Evolutionary conservation across 2,888 invertebrate genomes (phyloP), one percentile per base, ranked within the genome.

Genomic region (Nemotelus nigrinus): DNA sequence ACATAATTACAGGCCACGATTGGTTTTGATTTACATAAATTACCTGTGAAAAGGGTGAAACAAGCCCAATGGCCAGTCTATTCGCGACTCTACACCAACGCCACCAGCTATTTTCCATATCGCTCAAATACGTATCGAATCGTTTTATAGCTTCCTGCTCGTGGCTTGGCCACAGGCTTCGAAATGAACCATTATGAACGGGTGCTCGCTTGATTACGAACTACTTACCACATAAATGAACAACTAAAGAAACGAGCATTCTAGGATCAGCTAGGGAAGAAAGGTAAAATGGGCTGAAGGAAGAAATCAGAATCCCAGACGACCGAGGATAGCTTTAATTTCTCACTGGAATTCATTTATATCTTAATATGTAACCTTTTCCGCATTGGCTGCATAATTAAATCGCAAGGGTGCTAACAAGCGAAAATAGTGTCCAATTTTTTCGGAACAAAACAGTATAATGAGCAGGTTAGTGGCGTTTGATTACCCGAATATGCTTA

Each of bases 361-460:
- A 55, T 75, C 64, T 78, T 78, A 60, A 78, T 78, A 65, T n/a
- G 44, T 64, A 70, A 67, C 78, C 76, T 78, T 47, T 74, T 57
- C 65, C 67, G 55, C 72, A 67, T 78, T 47, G 71, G 64, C 72
- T 53, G 47, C 53, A 64, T 78, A 77, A 78, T 78, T 78, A 78
- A 77, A 78, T 77, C 72, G 53, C 67, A 64, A 71, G 77, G 74
- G 78, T 78, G 78, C 77, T 78, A 78, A 78, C 74, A 77, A 77
- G 67, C 77, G 63, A 55, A 77, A 78, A 78, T 78, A 58, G 74
- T 72, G 76, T 78, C 76, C 76, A 72, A 78, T 78, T 78, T 72
- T 25, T 72, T 78, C 50, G 77, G 77, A 77, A 78, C 78, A 78
- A 78, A 78, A 79, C 67, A 77, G 74, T 67, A 79, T 79, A 79